These are phyloP conservation scores for Aphidoletes aphidimyza DNA, from an alignment of 2,888 invertebrate genomes.

Conservation along the genomic window DNA sequence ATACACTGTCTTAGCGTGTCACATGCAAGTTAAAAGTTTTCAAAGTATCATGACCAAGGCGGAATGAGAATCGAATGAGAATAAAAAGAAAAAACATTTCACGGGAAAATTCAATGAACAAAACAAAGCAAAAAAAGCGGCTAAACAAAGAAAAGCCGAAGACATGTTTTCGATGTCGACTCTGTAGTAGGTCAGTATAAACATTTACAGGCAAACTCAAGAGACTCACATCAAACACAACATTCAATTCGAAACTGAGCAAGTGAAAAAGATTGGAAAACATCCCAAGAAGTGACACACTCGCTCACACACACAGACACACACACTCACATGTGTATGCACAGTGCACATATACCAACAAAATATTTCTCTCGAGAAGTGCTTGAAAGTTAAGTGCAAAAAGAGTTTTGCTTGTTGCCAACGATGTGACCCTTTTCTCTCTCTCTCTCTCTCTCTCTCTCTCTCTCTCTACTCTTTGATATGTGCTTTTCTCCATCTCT, in stretches of 20 bases:
- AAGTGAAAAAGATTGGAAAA: not conserved
- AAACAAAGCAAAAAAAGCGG: not conserved
- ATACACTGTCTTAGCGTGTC: not conserved
- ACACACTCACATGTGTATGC: too few relatives aligned
- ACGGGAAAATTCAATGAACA: not conserved
- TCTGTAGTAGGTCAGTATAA: not conserved
- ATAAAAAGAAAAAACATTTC: too few relatives aligned
- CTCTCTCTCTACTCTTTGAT: not conserved
- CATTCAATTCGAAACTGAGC: not conserved
- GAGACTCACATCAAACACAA: not conserved
- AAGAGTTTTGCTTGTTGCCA: not conserved
- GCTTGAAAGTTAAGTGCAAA: not conserved
- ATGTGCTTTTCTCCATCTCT: not conserved
- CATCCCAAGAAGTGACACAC: too few relatives aligned
- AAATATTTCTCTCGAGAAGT: not conserved
- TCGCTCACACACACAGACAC: too few relatives aligned
- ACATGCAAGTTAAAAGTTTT: constrained; percentile 16
- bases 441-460: not conserved
- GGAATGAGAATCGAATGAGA: not conserved
- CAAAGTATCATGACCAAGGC: constrained; percentile 20
- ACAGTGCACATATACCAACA: not conserved
- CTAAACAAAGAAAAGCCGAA: not conserved
- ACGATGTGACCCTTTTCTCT: not conserved
- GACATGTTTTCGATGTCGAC: not conserved
- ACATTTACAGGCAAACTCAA: constrained; percentile 18